Evolutionary conservation across 2,888 invertebrate species (phyloP).

Genomic region (Lapara coniferarum): DNA sequence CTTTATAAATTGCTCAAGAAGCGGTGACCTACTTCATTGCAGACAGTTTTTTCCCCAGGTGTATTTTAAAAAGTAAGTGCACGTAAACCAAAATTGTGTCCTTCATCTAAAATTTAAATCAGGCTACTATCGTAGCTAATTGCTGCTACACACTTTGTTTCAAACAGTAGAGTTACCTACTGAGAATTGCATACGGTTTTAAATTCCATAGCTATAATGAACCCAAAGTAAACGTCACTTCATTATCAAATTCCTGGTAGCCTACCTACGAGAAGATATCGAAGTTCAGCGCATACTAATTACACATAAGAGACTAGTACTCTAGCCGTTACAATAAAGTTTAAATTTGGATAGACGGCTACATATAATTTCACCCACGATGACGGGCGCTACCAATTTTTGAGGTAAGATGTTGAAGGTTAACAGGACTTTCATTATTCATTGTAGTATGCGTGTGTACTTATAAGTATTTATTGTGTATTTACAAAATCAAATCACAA

Average conservation of each 20-base stretch:
- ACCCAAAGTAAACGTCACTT: conserved; percentile 13
- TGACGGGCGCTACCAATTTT: too few relatives aligned
- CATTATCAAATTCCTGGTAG: neutral
- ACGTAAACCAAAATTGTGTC: conserved; percentile 49
- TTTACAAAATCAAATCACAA: too few relatives aligned
- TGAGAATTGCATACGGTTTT: neutral
- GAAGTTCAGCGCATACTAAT: too few relatives aligned
- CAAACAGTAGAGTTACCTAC: conserved; percentile 21
- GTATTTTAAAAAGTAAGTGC: conserved; percentile 49
- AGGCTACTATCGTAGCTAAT: conserved; percentile 46
- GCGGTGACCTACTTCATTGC: conserved; percentile 17
- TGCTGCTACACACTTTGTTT: conserved; percentile 39
- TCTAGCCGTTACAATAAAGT: too few relatives aligned
- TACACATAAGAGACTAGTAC: too few relatives aligned
- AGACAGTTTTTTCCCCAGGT: conserved; percentile 41
- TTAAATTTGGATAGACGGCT: too few relatives aligned
- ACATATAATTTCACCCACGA: too few relatives aligned
- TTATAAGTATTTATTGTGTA: too few relatives aligned
- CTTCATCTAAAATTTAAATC: conserved; percentile 59
- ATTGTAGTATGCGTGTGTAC: too few relatives aligned
- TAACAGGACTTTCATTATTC: too few relatives aligned
- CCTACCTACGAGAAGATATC: too few relatives aligned
- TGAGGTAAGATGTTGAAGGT: too few relatives aligned
- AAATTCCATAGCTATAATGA: conserved; percentile 2
- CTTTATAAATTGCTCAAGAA: conserved; percentile 18